A percentile compares a stretch with the other conserved stretches of the same genome.
Conservation (phyloP, 2,797 vertebrate genomes). For the Girardinus metallicus region DNA sequence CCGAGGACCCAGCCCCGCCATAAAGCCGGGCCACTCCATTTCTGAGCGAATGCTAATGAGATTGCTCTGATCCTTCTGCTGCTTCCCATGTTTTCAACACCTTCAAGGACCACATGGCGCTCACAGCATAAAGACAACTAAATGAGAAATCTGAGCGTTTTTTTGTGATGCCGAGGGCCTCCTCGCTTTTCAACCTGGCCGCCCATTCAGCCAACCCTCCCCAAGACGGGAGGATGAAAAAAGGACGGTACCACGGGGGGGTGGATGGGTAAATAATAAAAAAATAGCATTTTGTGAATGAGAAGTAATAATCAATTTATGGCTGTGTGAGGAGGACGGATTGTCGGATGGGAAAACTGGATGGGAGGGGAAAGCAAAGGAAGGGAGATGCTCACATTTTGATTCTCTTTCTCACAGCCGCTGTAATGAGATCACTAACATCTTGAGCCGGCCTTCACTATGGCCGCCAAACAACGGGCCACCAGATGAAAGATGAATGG, state of each 20-base stretch:
- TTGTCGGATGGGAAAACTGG: conserved; percentile 24
- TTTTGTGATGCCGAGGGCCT: conserved; percentile 82
- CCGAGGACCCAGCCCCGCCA: conserved; percentile 54
- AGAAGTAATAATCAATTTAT: conserved; percentile 67
- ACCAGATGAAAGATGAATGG: conserved; percentile 95
- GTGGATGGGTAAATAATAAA: conserved; percentile 58
- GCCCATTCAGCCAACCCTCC: conserved; percentile 89
- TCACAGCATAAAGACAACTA: conserved; percentile 99
- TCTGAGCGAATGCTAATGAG: conserved; percentile 91
- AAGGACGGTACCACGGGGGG: conserved; percentile 79
- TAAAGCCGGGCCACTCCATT: conserved; percentile 95
- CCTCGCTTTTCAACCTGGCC: conserved; percentile 92
- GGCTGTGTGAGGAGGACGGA: conserved; percentile 37
- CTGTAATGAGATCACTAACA: conserved; percentile 96
- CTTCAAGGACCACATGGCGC: conserved; percentile 99
- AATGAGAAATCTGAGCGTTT: conserved; percentile 99
- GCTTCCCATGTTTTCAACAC: conserved; percentile 98
- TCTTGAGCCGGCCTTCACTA: conserved; percentile 75
- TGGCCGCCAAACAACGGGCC: conserved; percentile 86
- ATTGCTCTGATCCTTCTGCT: conserved; percentile 96
- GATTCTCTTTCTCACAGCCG: conserved; percentile 65
- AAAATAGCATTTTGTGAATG: conserved; percentile 53
- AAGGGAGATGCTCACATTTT: conserved; percentile 58
- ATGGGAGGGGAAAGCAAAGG: conserved; percentile 40
- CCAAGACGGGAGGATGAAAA: conserved; percentile 88